A percentile compares a stretch with the other conserved stretches of the same genome.
These are phyloP conservation scores for Nymphalis urticae DNA, from an alignment of 2,888 invertebrate species.

Conservation along the genomic window DNA sequence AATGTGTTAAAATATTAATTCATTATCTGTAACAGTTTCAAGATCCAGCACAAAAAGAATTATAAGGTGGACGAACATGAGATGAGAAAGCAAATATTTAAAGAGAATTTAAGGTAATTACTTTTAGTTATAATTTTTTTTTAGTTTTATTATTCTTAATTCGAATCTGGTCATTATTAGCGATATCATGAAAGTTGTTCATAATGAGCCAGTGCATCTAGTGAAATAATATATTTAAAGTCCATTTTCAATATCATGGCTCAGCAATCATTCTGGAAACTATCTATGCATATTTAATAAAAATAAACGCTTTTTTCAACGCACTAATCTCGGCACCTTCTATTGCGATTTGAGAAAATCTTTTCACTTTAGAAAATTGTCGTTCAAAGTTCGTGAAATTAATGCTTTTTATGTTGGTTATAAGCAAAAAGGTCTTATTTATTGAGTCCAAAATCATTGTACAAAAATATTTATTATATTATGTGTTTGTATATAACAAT, in stretches of 20 bases:
- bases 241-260: too few relatives aligned
- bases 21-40: background rate
- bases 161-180: background rate
- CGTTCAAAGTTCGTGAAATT: too few relatives aligned
- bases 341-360: too few relatives aligned
- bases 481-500: background rate
- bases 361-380: too few relatives aligned
- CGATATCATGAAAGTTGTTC: background rate
- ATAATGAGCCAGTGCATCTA: background rate
- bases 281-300: too few relatives aligned
- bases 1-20: background rate
- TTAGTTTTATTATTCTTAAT: background rate
- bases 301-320: too few relatives aligned
- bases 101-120: slow-evolving; percentile 53
- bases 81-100: slow-evolving; percentile 50
- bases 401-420: too few relatives aligned
- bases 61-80: slow-evolving; percentile 48
- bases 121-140: background rate
- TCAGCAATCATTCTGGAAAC: too few relatives aligned
- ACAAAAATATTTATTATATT: background rate
- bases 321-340: too few relatives aligned
- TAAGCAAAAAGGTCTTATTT: too few relatives aligned
- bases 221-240: too few relatives aligned
- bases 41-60: slow-evolving; percentile 47
- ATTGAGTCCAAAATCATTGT: too few relatives aligned